phyloP scores from a whole-genome alignment of 1,140 invertebrate species.

The Sycophila sp. region DNA sequence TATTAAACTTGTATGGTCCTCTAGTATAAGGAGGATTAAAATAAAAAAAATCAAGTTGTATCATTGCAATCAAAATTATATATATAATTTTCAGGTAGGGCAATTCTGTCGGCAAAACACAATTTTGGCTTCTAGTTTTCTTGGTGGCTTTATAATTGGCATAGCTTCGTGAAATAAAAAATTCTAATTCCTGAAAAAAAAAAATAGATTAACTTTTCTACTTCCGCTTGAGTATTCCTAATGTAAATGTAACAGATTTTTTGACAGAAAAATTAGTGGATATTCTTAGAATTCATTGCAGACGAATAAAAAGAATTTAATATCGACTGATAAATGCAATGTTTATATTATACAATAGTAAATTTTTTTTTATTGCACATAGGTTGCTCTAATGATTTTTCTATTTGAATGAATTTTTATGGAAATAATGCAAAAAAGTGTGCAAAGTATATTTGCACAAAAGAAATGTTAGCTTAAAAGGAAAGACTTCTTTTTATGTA shows the following conservation, averaged over 20 bases:
- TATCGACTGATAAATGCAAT: too few species aligned
- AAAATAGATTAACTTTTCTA: background rate
- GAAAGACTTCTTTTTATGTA: conserved; percentile 2
- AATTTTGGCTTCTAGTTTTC: conserved; percentile 82
- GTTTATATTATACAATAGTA: background rate
- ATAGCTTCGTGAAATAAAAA: conserved; percentile 69
- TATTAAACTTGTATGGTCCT: background rate
- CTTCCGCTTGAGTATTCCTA: background rate
- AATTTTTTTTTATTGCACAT: background rate
- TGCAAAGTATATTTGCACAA: background rate
- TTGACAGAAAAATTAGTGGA: too few species aligned
- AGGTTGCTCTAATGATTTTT: too few species aligned
- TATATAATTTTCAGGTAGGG: conserved; percentile 75
- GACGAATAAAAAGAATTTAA: background rate
- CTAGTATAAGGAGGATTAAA: conserved; percentile 11
- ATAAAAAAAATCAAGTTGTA: background rate
- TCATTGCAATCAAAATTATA: conserved; percentile 21
- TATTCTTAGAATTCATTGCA: too few species aligned
- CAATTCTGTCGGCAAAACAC: conserved; percentile 79
- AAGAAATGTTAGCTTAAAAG: background rate
- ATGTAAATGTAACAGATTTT: too few species aligned
- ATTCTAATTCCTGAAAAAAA: conserved; percentile 1
- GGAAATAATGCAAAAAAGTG: background rate
- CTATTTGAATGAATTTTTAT: too few species aligned
- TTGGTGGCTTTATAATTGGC: conserved; percentile 87